Evolutionary conservation across 2,797 vertebrate genomes (phyloP).

Genomic region (Scomberomorus guttatus): DNA sequence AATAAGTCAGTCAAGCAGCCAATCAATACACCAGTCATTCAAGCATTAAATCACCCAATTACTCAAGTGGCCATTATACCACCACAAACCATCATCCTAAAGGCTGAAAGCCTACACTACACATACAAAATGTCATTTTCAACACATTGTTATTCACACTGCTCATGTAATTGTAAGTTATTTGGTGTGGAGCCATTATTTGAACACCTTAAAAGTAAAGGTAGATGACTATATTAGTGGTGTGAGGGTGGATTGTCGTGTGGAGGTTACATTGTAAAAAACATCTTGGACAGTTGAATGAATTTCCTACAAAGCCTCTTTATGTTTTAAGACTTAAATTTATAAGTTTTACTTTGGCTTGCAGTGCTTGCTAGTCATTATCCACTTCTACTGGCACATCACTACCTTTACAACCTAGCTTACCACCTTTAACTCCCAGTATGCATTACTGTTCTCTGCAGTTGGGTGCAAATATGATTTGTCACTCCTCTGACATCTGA

Average conservation of each 20-base stretch:
- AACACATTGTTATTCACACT: neutral
- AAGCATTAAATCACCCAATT: slow-evolving; percentile 59
- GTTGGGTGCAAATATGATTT: slow-evolving; percentile 30
- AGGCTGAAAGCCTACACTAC: neutral
- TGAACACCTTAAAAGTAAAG: neutral
- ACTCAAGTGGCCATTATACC: slow-evolving; percentile 46
- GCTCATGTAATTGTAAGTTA: neutral
- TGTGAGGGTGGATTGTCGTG: neutral
- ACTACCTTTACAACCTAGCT: slow-evolving; percentile 3
- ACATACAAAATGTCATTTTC: neutral
- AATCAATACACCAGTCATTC: slow-evolving; percentile 52
- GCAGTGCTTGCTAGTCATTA: neutral
- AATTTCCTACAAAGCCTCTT: neutral
- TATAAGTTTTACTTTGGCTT: neutral
- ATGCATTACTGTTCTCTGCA: slow-evolving; percentile 14
- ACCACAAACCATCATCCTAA: slow-evolving; percentile 19
- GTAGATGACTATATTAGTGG: neutral
- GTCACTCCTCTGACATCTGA: slow-evolving; percentile 28
- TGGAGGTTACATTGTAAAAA: neutral
- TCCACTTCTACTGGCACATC: neutral
- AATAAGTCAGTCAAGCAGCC: slow-evolving; percentile 50
- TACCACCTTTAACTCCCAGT: neutral
- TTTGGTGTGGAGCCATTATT: neutral
- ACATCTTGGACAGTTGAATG: neutral
- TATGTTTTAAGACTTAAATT: neutral